Evolutionary conservation across 2,888 invertebrate species (phyloP).

Genomic region (Habroteleia sp.): DNA sequence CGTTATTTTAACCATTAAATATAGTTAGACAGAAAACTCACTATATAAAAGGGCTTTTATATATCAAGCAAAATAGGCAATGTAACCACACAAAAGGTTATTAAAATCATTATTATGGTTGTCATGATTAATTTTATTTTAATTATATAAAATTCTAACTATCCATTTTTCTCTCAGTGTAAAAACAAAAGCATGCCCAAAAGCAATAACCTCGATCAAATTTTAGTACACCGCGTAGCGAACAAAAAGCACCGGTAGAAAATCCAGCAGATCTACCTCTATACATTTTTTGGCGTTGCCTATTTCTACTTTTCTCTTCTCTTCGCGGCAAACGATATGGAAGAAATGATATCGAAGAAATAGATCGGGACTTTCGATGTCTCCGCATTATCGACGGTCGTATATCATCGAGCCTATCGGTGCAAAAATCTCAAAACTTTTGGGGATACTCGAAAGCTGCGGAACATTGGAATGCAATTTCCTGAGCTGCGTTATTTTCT

Average conservation of each 20-base stretch:
- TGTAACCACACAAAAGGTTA: too few species aligned
- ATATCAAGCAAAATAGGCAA: too few species aligned
- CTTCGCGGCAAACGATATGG: conserved; percentile 64
- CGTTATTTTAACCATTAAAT: too few species aligned
- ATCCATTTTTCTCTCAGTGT: too few species aligned
- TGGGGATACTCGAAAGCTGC: conserved; percentile 66
- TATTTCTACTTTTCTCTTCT: conserved; percentile 21
- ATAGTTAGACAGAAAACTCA: too few species aligned
- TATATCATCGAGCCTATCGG: conserved; percentile 79
- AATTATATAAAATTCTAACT: too few species aligned
- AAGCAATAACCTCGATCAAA: too few species aligned
- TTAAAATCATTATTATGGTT: too few species aligned
- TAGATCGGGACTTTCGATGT: conserved; percentile 77
- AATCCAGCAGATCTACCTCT: conserved; percentile 17
- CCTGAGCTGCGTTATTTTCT: conserved; percentile 60
- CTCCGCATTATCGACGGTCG: conserved; percentile 78
- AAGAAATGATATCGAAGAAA: conserved; percentile 67
- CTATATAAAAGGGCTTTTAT: too few species aligned
- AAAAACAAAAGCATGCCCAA: too few species aligned
- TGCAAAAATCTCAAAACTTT: conserved; percentile 75
- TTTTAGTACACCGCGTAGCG: too few species aligned
- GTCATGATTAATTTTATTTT: too few species aligned
- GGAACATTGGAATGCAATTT: conserved; percentile 73
- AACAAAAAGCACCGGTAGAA: background rate
- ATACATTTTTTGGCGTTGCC: conserved; percentile 57